Evolutionary conservation across 2,113 vertebrate genomes (phyloP).

Genomic region (Daubentonia madagascariensis): DNA sequence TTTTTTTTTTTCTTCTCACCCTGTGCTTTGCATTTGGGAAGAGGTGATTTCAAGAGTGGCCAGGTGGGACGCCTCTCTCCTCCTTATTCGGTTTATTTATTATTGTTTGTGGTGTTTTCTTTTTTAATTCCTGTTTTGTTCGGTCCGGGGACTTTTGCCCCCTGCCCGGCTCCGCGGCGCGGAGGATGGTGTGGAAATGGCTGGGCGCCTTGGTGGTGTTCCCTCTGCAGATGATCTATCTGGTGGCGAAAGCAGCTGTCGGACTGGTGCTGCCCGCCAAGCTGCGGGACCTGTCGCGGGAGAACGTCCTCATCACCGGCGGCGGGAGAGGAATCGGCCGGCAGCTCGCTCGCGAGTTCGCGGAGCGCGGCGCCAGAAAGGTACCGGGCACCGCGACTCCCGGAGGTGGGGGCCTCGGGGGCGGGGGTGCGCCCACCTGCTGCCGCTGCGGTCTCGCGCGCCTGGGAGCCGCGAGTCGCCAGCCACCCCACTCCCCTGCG

Average conservation of each 20-base stretch:
- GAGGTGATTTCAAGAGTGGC: constrained; percentile 59
- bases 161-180: constrained; percentile 60
- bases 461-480: neutral
- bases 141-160: constrained; percentile 62
- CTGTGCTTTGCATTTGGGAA: constrained; percentile 55
- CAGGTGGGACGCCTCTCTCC: constrained; percentile 71
- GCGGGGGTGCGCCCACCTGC: constrained; percentile 66
- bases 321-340: constrained; percentile 97
- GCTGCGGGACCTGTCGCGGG: constrained; percentile 89
- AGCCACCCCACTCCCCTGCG: neutral
- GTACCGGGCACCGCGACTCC: constrained; percentile 79
- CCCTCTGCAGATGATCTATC: constrained; percentile 89
- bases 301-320: constrained; percentile 95
- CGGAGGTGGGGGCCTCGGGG: neutral
- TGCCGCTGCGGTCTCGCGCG: neutral
- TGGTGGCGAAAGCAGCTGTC: constrained; percentile 85
- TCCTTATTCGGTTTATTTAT: constrained; percentile 33
- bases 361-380: constrained; percentile 92
- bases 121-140: constrained; percentile 62
- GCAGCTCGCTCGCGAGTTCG: constrained; percentile 94
- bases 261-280: constrained; percentile 85
- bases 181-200: constrained; percentile 89
- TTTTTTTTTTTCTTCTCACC: neutral
- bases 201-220: constrained; percentile 90
- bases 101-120: constrained; percentile 26